Base-by-base conservation (phyloP, 92 coral and sea anemone genomes). In the Parazoanthus swiftii region DNA sequence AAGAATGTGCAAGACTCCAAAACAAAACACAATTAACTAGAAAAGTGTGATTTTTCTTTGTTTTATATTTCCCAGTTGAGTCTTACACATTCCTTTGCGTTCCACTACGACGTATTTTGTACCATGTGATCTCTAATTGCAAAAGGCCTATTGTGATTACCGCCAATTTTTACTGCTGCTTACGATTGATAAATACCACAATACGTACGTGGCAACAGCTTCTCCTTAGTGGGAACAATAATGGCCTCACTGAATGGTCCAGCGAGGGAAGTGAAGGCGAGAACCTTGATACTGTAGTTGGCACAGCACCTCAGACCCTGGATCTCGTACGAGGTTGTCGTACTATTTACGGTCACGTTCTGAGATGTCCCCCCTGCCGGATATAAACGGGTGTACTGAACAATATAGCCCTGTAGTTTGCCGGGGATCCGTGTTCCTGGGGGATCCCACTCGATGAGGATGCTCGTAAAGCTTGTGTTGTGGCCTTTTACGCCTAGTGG, bases 401-500 rank as follows among this genome's bases (percentile, higher is more conserved):
- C 48, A 36, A 76, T n/a, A 50, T 76, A 76, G 15, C 80, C 80
- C 11, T 23, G 80, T 76, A 76, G 80, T 76, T 39, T 16, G 15
- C 80, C 80, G n/a, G 80, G 80, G 23, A 39, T 39, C 35, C 5
- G 33, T 23, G 70, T 4, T 44, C 25, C 80, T 39, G 80, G 80
- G 80, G 33, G 80, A 38, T 38, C 80, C 80, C 80, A 76, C 54
- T 38, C 26, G 11, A 76, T 76, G 80, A 20, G 16, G 5, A 76
- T 76, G 25, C 80, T 76, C 46, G 80, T 37, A 76, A 36, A 76
- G 10, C 80, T 76, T 76, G 80, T 76, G 48, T 76, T 76, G 35
- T 76, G 9, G 14, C 80, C 80, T 15, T 16, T 76, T 3, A 76
- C 26, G 80, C 39, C 21, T 54, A 76, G 8, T 76, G 80, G 80